These are phyloP conservation scores for Clarias macrocephalus DNA, from an alignment of 2,113 vertebrate species.

Conservation along the genomic window DNA sequence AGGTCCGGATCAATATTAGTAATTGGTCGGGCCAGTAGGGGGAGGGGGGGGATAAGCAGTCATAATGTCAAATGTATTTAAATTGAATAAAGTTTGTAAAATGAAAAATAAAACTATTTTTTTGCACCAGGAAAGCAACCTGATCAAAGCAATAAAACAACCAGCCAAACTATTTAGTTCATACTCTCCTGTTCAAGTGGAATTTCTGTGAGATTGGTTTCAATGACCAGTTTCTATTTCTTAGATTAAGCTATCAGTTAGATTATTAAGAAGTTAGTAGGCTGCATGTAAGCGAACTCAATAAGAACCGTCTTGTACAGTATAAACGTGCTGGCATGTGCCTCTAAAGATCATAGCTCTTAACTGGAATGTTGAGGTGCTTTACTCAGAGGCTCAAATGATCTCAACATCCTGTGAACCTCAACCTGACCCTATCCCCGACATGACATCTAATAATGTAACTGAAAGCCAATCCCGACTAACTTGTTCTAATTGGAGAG, in stretches of 20 bases:
- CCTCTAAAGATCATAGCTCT: not conserved
- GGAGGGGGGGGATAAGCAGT: no score
- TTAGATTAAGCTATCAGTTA: no score
- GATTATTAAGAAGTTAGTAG: not conserved
- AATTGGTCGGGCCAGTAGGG: no score
- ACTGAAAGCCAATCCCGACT: conserved; percentile 50
- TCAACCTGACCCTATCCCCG: conserved; percentile 23
- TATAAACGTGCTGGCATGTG: no score
- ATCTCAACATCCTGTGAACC: conserved; percentile 25
- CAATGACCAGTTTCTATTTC: not conserved
- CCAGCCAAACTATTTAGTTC: not conserved
- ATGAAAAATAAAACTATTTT: not conserved
- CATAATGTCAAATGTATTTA: not conserved
- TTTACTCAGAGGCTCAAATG: conserved; percentile 22
- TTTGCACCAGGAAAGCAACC: not conserved
- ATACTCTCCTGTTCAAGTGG: not conserved
- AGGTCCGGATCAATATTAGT: no score
- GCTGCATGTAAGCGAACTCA: not conserved
- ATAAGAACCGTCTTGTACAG: not conserved
- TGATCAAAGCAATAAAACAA: not conserved
- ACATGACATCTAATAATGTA: conserved; percentile 47
- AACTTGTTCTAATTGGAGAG: conserved; percentile 52
- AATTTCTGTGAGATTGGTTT: not conserved
- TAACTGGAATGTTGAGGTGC: not conserved
- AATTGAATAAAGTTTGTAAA: not conserved